phyloP scores from a whole-genome alignment of 2,888 invertebrate genomes.

The Nomada fabriciana region DNA sequence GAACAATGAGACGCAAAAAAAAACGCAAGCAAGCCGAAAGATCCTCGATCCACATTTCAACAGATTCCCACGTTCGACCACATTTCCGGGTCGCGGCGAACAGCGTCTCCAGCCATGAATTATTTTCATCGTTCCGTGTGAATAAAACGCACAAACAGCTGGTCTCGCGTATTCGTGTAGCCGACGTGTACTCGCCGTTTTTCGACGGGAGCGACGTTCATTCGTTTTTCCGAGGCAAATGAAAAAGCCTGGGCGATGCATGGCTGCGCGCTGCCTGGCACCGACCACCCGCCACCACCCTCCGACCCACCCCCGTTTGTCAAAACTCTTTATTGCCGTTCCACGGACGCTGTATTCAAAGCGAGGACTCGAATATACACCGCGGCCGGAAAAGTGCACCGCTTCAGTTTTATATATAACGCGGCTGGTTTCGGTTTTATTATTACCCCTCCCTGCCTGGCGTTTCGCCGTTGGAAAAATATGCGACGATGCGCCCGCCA shows the following conservation, averaged over 20 bases:
- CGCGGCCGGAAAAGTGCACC: slow-evolving; percentile 71
- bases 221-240: slow-evolving; percentile 77
- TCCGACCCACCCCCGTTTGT: slow-evolving; percentile 75
- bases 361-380: slow-evolving; percentile 71
- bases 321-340: slow-evolving; percentile 83
- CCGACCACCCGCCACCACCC: slow-evolving; percentile 5
- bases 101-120: slow-evolving; percentile 29
- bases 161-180: slow-evolving; percentile 68
- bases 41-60: not conserved
- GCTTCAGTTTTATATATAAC: slow-evolving; percentile 74
- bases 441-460: slow-evolving; percentile 54
- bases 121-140: slow-evolving; percentile 40
- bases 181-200: slow-evolving; percentile 74
- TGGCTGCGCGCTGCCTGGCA: slow-evolving; percentile 33
- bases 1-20: not conserved
- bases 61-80: not conserved
- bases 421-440: slow-evolving; percentile 69
- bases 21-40: not conserved
- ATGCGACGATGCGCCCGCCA: slow-evolving; percentile 37
- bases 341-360: slow-evolving; percentile 79
- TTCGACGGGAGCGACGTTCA: slow-evolving; percentile 72
- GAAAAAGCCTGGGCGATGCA: slow-evolving; percentile 72
- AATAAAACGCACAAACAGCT: slow-evolving; percentile 60
- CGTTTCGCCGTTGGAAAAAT: slow-evolving; percentile 33
- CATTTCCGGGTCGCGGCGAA: not conserved